Percentiles rank a stretch among this genome's conserved stretches.
Evolutionary conservation across 2,113 vertebrate species (phyloP).

Genomic region (Willisornis vidua): DNA sequence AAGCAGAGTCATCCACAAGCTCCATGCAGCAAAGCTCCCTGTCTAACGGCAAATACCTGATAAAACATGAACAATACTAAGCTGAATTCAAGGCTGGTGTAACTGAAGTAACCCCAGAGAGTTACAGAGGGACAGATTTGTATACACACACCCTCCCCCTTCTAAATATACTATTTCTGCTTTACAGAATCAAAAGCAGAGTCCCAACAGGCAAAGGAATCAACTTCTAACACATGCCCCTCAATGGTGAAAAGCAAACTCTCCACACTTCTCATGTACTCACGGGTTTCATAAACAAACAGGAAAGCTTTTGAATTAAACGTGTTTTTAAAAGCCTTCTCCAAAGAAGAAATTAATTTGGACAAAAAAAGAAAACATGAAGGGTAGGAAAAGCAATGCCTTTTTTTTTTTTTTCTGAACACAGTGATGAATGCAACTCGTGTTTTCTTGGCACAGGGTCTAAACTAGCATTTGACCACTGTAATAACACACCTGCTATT

Average conservation of each 20-base stretch:
- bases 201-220: slow-evolving; percentile 10
- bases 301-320: neutral
- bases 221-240: slow-evolving; percentile 26
- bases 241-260: slow-evolving; percentile 16
- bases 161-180: neutral
- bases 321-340: neutral
- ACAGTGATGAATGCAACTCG: neutral
- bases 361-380: neutral
- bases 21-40: neutral
- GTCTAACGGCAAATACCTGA: neutral
- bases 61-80: neutral
- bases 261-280: neutral
- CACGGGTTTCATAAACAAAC: neutral
- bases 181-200: neutral
- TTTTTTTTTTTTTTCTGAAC: neutral
- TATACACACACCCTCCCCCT: neutral
- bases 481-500: neutral
- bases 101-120: slow-evolving; percentile 8
- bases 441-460: neutral
- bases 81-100: neutral
- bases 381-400: neutral
- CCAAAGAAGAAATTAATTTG: neutral
- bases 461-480: neutral
- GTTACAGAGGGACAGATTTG: neutral
- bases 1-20: neutral